These are phyloP conservation scores for Cinara cedri DNA, from an alignment of 2,888 invertebrate genomes.

Conservation along the genomic window DNA sequence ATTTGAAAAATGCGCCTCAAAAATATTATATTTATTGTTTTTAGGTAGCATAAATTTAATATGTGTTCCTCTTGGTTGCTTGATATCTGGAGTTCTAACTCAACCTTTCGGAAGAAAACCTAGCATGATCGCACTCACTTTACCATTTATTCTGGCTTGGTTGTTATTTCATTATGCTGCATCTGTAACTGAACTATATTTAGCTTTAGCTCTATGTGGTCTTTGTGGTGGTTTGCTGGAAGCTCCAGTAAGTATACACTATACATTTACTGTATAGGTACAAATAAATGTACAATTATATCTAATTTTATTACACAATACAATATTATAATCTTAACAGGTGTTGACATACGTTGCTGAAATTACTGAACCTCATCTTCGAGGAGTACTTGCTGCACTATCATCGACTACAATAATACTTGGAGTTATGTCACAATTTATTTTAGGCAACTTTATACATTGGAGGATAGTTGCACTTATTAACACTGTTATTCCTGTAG, in stretches of 20 bases:
- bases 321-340: constrained; percentile 62
- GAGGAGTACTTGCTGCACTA: constrained; percentile 76
- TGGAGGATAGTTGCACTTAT: constrained; percentile 77
- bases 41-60: constrained; percentile 81
- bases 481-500: constrained; percentile 65
- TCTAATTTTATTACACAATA: too few relatives aligned
- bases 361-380: constrained; percentile 79
- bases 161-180: constrained; percentile 73
- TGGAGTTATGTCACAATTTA: constrained; percentile 77
- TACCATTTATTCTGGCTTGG: constrained; percentile 80
- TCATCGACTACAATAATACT: constrained; percentile 78
- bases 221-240: constrained; percentile 79
- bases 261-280: too few relatives aligned
- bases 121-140: constrained; percentile 77
- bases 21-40: constrained; percentile 12
- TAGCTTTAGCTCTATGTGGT: constrained; percentile 75
- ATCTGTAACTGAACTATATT: constrained; percentile 71
- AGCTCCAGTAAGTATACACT: constrained; percentile 69
- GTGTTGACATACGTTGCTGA: constrained; percentile 84
- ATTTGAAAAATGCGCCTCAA: not conserved
- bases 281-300: too few relatives aligned
- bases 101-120: constrained; percentile 74
- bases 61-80: constrained; percentile 79
- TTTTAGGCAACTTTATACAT: constrained; percentile 73
- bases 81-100: constrained; percentile 75